Evolutionary conservation across 2,113 vertebrate species (phyloP).

Genomic region (Ovibos moschatus): DNA sequence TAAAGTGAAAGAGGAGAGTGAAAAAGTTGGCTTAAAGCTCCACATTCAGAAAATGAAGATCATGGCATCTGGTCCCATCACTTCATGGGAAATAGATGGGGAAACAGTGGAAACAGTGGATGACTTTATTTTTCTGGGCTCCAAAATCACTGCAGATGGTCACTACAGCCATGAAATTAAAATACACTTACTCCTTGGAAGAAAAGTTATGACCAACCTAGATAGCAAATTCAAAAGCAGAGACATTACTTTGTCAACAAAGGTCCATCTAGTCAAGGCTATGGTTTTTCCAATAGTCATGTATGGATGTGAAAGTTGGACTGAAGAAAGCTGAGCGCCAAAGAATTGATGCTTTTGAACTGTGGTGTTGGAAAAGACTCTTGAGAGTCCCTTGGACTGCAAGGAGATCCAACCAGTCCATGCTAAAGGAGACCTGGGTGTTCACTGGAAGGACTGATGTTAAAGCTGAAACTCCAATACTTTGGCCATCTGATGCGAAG

Average conservation of each 20-base stretch:
- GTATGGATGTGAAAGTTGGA: neutral
- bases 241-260: neutral
- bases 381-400: neutral
- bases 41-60: neutral
- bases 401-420: neutral
- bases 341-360: neutral
- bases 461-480: neutral
- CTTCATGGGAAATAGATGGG: neutral
- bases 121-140: neutral
- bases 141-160: neutral
- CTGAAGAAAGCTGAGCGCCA: rapidly evolving
- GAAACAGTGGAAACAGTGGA: neutral
- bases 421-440: neutral
- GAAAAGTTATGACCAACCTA: neutral
- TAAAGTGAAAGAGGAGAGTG: neutral
- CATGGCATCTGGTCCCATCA: neutral
- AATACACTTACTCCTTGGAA: neutral
- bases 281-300: neutral
- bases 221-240: neutral
- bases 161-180: neutral
- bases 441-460: neutral
- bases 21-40: neutral
- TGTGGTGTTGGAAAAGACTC: neutral
- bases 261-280: neutral
- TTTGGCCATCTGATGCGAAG: neutral